These are phyloP conservation scores for Caenorhabditis sulstoni DNA, from an alignment of 2,888 invertebrate genomes.

Conservation along the genomic window DNA sequence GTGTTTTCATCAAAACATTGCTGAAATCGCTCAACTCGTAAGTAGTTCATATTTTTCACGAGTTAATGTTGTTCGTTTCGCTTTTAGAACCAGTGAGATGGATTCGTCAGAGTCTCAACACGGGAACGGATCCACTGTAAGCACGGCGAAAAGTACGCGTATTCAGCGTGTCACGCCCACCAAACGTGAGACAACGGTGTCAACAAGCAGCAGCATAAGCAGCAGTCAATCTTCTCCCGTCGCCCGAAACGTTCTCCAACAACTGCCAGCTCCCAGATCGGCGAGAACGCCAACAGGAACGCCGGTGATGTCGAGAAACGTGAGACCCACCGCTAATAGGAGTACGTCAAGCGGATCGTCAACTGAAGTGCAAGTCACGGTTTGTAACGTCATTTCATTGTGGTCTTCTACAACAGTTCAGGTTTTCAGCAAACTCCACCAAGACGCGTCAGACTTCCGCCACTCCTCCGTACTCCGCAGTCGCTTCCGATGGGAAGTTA, in stretches of 20 bases:
- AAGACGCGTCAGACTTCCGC: background rate
- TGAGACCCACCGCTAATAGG: constrained; percentile 2
- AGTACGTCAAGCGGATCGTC: constrained; percentile 18
- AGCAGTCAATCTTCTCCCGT: constrained; percentile 21
- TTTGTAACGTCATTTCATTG: background rate
- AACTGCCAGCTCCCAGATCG: constrained; percentile 13
- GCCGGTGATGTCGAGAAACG: constrained; percentile 21
- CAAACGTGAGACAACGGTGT: constrained; percentile 38
- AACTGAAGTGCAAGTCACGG: constrained; percentile 6
- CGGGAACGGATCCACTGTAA: constrained; percentile 35
- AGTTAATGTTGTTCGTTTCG: background rate
- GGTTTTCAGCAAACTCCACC: constrained; percentile 24
- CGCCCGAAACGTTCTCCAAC: constrained; percentile 15
- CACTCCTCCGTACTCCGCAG: constrained; percentile 11
- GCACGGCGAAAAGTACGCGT: constrained; percentile 14
- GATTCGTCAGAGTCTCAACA: constrained; percentile 56
- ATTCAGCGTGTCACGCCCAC: constrained; percentile 59
- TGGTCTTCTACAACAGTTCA: background rate
- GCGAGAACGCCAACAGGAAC: constrained; percentile 9
- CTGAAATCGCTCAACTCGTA: constrained; percentile 45
- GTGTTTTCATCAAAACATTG: constrained; percentile 16
- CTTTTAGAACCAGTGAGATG: constrained; percentile 54
- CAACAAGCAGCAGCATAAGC: constrained; percentile 32
- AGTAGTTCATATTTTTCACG: background rate
- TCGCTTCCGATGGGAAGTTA: constrained; percentile 21